phyloP scores from a whole-genome alignment of 1,140 invertebrate genomes.

The Orchestia grillus region DNA sequence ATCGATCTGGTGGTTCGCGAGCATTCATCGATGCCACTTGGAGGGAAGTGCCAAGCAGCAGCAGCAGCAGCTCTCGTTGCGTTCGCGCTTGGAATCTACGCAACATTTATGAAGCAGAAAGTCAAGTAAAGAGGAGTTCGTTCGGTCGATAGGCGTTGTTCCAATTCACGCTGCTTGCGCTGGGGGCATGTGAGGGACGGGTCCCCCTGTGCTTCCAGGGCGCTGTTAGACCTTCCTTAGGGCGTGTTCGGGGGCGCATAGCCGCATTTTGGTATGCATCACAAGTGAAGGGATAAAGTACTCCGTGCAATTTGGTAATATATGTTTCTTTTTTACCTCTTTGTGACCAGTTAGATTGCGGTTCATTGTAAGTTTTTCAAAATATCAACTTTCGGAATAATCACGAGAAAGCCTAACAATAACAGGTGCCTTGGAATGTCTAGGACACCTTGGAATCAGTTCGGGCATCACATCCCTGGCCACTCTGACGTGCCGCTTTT shows the following conservation, averaged over 20 bases:
- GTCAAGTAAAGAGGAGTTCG: neutral
- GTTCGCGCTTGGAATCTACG: conserved; percentile 38
- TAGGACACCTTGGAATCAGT: too few relatives aligned
- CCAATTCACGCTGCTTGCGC: neutral
- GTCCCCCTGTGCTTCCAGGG: neutral
- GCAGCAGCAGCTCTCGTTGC: conserved; percentile 28
- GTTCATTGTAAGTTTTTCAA: too few relatives aligned
- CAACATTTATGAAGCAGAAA: conserved; percentile 24
- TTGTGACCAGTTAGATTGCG: too few relatives aligned
- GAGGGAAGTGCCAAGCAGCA: neutral
- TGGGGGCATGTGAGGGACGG: too few relatives aligned
- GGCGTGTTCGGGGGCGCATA: neutral
- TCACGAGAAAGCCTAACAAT: too few relatives aligned
- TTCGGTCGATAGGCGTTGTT: neutral
- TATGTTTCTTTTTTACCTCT: too few relatives aligned
- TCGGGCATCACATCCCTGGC: too few relatives aligned
- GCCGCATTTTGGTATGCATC: neutral
- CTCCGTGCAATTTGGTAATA: too few relatives aligned
- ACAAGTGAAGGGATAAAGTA: neutral
- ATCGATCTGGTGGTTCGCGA: neutral
- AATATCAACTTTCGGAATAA: too few relatives aligned
- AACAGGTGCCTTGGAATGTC: too few relatives aligned
- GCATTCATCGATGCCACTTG: neutral
- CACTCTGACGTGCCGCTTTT: too few relatives aligned
- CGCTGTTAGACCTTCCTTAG: neutral